These are phyloP conservation scores for Apamea crenata DNA, from an alignment of 2,888 invertebrate genomes.

Conservation along the genomic window DNA sequence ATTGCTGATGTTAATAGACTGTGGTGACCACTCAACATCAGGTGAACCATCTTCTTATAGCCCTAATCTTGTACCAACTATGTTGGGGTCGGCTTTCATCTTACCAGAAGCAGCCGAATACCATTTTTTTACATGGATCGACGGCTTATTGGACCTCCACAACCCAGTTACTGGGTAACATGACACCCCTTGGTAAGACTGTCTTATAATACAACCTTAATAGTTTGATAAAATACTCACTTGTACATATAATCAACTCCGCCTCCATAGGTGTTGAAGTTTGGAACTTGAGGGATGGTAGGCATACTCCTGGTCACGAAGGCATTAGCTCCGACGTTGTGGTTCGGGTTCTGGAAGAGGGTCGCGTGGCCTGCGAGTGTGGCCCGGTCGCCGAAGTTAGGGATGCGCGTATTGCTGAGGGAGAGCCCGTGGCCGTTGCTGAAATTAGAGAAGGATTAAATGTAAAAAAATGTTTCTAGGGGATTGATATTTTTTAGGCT, in stretches of 20 bases:
- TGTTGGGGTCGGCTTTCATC: neutral
- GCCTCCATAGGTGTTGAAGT: constrained; percentile 79
- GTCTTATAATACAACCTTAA: neutral
- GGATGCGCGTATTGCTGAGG: constrained; percentile 70
- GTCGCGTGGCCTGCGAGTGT: constrained; percentile 74
- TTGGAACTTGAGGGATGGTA: constrained; percentile 71
- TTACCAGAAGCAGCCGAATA: neutral
- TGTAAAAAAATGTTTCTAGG: neutral
- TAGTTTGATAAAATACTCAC: constrained; percentile 65
- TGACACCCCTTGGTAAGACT: neutral
- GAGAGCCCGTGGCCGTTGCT: constrained; percentile 77
- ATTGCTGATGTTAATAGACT: too few species aligned
- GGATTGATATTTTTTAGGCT: too few species aligned
- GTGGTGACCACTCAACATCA: too few species aligned
- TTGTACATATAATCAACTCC: constrained; percentile 79
- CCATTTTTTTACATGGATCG: too few species aligned
- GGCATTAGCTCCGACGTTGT: constrained; percentile 77
- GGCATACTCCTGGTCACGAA: constrained; percentile 78
- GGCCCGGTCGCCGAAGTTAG: constrained; percentile 72
- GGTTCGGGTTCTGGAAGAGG: constrained; percentile 71
- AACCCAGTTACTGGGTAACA: too few species aligned
- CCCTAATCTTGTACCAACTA: too few species aligned
- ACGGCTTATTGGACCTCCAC: too few species aligned
- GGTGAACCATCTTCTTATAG: too few species aligned
- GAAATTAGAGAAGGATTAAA: constrained; percentile 27